Evolutionary conservation across 2,888 invertebrate genomes (phyloP).

Genomic region (Mythimna vitellina): DNA sequence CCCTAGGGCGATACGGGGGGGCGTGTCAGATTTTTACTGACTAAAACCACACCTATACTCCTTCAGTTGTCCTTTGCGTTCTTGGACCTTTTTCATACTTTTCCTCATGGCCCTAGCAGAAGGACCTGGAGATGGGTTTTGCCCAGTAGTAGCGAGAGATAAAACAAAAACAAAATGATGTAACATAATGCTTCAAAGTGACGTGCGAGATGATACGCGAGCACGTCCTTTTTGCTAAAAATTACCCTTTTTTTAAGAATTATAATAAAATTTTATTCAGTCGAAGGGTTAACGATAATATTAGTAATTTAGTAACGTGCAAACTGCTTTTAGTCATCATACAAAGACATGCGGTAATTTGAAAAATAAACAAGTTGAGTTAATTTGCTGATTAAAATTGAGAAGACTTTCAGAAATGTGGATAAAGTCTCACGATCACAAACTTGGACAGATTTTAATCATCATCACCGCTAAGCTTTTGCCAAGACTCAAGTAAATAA

Average conservation of each 20-base stretch:
- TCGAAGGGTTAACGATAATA: background rate
- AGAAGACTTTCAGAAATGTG: conserved; percentile 18
- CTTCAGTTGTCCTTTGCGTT: too few species aligned
- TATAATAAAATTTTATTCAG: background rate
- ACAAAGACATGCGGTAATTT: conserved; percentile 20
- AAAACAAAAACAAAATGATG: too few species aligned
- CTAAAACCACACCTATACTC: too few species aligned
- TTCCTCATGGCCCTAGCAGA: too few species aligned
- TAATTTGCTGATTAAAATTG: background rate
- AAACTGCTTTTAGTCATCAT: background rate
- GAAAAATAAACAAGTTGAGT: background rate
- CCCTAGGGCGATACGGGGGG: too few species aligned
- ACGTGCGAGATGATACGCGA: background rate
- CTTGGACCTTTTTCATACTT: too few species aligned
- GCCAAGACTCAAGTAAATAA: background rate
- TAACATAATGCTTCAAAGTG: too few species aligned
- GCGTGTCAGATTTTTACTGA: too few species aligned
- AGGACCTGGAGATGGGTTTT: too few species aligned
- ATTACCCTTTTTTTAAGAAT: too few species aligned
- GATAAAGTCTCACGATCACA: conserved; percentile 2
- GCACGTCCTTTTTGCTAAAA: background rate
- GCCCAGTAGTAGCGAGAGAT: too few species aligned
- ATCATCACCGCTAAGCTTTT: background rate
- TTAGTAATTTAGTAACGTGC: conserved; percentile 47
- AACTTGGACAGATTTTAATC: conserved; percentile 21